Evolutionary conservation across 2,888 invertebrate species (phyloP).

Genomic region (Heliothis peltigera): DNA sequence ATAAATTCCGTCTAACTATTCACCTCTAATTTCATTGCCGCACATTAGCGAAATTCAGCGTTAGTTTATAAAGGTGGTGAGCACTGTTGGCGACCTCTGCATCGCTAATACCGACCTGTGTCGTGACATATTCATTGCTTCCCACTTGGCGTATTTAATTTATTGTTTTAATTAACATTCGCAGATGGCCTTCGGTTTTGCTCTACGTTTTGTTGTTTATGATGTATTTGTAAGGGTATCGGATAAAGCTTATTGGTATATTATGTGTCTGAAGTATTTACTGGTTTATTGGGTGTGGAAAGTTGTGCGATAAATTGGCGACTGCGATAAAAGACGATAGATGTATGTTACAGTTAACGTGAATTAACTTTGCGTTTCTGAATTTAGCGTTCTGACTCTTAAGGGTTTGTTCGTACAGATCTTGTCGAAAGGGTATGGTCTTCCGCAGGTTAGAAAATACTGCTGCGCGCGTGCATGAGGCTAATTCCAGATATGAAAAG

Average conservation of each 20-base stretch:
- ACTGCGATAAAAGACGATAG: too few relatives aligned
- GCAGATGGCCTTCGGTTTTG: slow-evolving; percentile 74
- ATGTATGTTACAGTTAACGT: too few relatives aligned
- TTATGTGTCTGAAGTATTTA: slow-evolving; percentile 17
- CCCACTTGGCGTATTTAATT: slow-evolving; percentile 76
- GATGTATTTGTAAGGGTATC: slow-evolving; percentile 70
- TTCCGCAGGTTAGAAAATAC: too few relatives aligned
- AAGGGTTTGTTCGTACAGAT: too few relatives aligned
- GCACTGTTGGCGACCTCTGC: slow-evolving; percentile 79
- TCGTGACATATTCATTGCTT: slow-evolving; percentile 83
- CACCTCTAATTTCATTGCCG: slow-evolving; percentile 68
- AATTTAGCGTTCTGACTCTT: too few relatives aligned
- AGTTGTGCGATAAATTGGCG: neutral
- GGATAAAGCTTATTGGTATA: slow-evolving; percentile 36
- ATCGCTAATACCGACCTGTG: slow-evolving; percentile 77
- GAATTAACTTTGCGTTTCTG: too few relatives aligned
- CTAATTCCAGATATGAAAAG: too few relatives aligned
- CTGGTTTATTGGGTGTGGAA: slow-evolving; percentile 6
- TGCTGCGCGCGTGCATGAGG: too few relatives aligned
- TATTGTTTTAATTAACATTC: slow-evolving; percentile 84
- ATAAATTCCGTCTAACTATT: slow-evolving; percentile 49
- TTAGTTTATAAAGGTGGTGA: slow-evolving; percentile 77
- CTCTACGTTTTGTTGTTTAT: slow-evolving; percentile 74
- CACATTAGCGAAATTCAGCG: slow-evolving; percentile 76
- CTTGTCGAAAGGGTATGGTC: too few relatives aligned